Evolutionary conservation across 2,888 invertebrate species (phyloP).

Genomic region (Nemurella pictetii): DNA sequence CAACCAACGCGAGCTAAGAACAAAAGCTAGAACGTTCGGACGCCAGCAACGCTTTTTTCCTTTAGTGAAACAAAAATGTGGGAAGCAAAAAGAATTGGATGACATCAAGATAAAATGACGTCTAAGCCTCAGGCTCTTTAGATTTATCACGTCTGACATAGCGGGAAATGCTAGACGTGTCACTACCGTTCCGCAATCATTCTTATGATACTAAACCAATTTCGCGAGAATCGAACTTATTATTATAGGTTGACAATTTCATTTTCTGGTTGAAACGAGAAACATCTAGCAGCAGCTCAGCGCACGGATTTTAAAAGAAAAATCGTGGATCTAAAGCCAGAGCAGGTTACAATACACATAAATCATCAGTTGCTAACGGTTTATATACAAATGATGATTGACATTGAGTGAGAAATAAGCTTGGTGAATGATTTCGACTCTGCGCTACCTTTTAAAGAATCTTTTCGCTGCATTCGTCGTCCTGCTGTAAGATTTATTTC

Average conservation of each 20-base stretch:
- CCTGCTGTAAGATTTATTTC: slow-evolving; percentile 12
- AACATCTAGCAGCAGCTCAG: background rate
- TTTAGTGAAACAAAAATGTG: background rate
- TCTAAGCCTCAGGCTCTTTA: background rate
- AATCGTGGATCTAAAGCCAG: background rate
- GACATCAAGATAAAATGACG: background rate
- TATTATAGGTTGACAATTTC: background rate
- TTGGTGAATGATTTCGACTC: background rate
- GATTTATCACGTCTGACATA: background rate
- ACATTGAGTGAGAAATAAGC: background rate
- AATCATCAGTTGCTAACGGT: background rate
- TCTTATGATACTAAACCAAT: background rate
- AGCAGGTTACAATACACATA: background rate
- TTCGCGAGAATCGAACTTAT: background rate
- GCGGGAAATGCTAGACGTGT: background rate
- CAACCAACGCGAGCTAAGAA: background rate
- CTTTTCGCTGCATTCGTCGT: slow-evolving; percentile 21
- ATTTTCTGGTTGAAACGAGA: background rate
- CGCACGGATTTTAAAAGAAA: background rate
- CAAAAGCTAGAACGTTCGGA: background rate
- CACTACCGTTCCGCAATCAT: background rate
- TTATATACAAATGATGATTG: background rate
- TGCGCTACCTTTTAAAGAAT: background rate
- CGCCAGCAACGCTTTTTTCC: background rate
- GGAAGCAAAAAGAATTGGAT: background rate